Evolutionary conservation across 2,797 vertebrate species (phyloP).

Genomic region (Emys orbicularis): DNA sequence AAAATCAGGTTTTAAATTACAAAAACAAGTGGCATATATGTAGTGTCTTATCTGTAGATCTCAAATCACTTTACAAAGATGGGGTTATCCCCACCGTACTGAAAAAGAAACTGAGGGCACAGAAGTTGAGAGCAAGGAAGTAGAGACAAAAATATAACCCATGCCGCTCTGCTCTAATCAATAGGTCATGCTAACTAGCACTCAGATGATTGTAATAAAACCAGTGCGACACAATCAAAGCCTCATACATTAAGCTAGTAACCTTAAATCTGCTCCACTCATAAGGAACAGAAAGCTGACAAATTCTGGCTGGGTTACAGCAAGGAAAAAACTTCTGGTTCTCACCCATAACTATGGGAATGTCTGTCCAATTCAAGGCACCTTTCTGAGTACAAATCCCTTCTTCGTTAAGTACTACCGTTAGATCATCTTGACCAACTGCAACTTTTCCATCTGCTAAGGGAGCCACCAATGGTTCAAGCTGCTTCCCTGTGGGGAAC

Average conservation of each 20-base stretch:
- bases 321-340: background rate
- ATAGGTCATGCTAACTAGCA: background rate
- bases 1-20: background rate
- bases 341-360: constrained; percentile 98
- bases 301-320: background rate
- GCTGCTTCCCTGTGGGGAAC: constrained; percentile 97
- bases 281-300: background rate
- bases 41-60: background rate
- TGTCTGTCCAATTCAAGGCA: constrained; percentile 98
- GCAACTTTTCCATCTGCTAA: constrained; percentile 97
- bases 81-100: background rate
- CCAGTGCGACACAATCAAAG: background rate
- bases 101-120: background rate
- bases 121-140: background rate
- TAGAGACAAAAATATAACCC: background rate
- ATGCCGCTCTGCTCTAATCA: background rate
- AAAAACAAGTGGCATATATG: background rate
- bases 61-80: background rate
- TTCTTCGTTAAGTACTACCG: constrained; percentile 97
- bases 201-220: background rate
- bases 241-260: background rate
- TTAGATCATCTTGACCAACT: constrained; percentile 97
- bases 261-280: background rate
- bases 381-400: constrained; percentile 97
- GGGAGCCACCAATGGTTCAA: constrained; percentile 95